Base-by-base conservation (phyloP, 2,113 vertebrate genomes). In the Australoheros scitulus region DNA sequence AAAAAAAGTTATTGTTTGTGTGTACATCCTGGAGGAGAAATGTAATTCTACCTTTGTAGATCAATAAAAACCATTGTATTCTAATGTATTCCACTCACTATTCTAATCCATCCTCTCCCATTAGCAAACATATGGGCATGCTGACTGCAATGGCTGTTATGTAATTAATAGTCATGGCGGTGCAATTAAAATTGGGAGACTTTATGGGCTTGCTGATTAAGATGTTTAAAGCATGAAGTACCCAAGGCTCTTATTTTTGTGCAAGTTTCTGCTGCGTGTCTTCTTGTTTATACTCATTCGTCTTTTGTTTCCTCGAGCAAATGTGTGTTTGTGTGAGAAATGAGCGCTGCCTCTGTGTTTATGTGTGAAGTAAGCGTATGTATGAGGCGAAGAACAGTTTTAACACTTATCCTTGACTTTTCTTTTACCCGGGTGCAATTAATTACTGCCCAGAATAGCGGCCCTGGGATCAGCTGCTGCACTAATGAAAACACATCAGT, bases 151-250 rank as follows among this genome's bases (percentile, higher is more conserved):
- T 90, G 88, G 84, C 88, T 92, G 92, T 91, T 93, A 77, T 91
- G 88, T 94, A 94, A 95, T 95, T 94, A 95, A 95, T 94, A 92
- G 90, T 91, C 92, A 93, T 94, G 86, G 89, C 59, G 92, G 93
- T 91, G 92, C 93, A 95, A 95, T 95, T 95, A 93, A 94, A 95
- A 94, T 90, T 55, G 68, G 89, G 86, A 90, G 78, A 89, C 88
- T 95, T 95, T 94, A 94, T 94, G 87, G 82, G 87, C 85, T 87
- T 87, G 83, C 93, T 95, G 93, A 95, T 95, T 94, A 92, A 89
- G 91, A 93, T 92, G 90, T 95, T 94, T 94, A 93, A 94, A 93
- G 89, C 82, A 85, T 81, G 88, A 92, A 89, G 75, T 74, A 84
- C 93, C 90, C 89, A 24, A 80, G 79, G 93, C 85, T 86, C 72